Percentiles rank a stretch among this genome's conserved stretches.
Evolutionary conservation across 2,888 invertebrate genomes (phyloP).

Genomic region (Icerya purchasi): DNA sequence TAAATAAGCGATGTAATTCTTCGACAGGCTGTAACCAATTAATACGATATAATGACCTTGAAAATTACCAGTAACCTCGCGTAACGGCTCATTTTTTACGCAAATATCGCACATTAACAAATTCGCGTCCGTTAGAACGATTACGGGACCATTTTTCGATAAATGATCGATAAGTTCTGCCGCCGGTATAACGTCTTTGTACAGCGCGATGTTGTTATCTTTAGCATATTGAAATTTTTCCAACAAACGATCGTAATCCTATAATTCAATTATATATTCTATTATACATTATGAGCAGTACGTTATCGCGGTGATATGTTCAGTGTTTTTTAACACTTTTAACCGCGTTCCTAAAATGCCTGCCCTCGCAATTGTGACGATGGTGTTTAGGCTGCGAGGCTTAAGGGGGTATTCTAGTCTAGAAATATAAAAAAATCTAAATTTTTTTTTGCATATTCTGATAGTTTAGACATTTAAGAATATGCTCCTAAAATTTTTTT

Average conservation of each 20-base stretch:
- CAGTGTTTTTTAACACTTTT: too few species aligned
- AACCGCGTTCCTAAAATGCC: too few species aligned
- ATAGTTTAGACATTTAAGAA: too few species aligned
- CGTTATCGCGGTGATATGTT: too few species aligned
- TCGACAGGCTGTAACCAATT: constrained; percentile 9
- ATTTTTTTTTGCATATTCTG: too few species aligned
- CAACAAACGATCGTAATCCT: constrained; percentile 7
- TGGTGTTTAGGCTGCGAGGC: too few species aligned
- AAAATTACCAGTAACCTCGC: neutral
- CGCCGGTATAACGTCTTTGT: constrained; percentile 2
- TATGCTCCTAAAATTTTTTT: too few species aligned
- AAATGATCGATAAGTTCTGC: constrained; percentile 6
- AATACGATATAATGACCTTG: constrained; percentile 11
- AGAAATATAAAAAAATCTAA: too few species aligned
- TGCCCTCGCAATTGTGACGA: too few species aligned
- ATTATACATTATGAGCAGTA: too few species aligned
- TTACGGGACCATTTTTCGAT: constrained; percentile 6
- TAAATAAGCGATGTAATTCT: constrained; percentile 7
- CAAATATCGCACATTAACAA: constrained; percentile 7
- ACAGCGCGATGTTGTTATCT: constrained; percentile 2
- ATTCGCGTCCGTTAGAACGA: constrained; percentile 8
- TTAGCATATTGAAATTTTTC: constrained; percentile 9
- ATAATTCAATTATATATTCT: too few species aligned
- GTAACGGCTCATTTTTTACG: neutral
- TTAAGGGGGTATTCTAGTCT: too few species aligned